Evolutionary conservation across 2,888 invertebrate species (phyloP).

Genomic region (Oscheius sp.): DNA sequence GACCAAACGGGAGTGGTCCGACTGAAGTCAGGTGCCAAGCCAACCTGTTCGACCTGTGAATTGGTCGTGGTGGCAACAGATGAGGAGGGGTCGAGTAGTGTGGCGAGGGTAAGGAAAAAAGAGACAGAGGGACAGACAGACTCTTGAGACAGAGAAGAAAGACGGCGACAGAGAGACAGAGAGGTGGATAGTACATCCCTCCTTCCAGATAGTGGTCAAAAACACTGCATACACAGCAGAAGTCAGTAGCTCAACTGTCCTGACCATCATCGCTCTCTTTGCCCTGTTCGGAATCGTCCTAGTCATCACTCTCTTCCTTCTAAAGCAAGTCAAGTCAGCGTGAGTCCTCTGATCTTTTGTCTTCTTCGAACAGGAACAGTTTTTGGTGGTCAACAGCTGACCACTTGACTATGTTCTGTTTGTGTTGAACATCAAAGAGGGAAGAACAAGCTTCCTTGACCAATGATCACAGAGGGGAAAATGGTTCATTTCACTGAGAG

Average conservation of each 20-base stretch:
- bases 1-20: slow-evolving; percentile 50
- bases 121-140: neutral
- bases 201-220: slow-evolving; percentile 19
- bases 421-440: too few relatives aligned
- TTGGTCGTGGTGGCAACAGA: slow-evolving; percentile 62
- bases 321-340: slow-evolving; percentile 28
- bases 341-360: neutral
- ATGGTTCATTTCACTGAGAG: too few relatives aligned
- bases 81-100: slow-evolving; percentile 47
- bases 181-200: neutral
- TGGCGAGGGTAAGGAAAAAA: slow-evolving; percentile 47
- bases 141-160: too few relatives aligned
- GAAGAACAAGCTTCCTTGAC: too few relatives aligned
- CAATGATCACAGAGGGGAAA: too few relatives aligned
- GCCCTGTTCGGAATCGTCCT: slow-evolving; percentile 17
- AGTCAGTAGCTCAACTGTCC: slow-evolving; percentile 20
- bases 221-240: slow-evolving; percentile 11
- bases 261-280: slow-evolving; percentile 8
- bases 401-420: too few relatives aligned
- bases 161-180: neutral
- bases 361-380: neutral
- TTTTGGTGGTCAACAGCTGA: neutral
- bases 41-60: slow-evolving; percentile 58
- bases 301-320: slow-evolving; percentile 5
- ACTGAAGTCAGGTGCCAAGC: slow-evolving; percentile 45